These are phyloP conservation scores for Gibbula magus DNA, from an alignment of 2,888 invertebrate species.

Conservation along the genomic window DNA sequence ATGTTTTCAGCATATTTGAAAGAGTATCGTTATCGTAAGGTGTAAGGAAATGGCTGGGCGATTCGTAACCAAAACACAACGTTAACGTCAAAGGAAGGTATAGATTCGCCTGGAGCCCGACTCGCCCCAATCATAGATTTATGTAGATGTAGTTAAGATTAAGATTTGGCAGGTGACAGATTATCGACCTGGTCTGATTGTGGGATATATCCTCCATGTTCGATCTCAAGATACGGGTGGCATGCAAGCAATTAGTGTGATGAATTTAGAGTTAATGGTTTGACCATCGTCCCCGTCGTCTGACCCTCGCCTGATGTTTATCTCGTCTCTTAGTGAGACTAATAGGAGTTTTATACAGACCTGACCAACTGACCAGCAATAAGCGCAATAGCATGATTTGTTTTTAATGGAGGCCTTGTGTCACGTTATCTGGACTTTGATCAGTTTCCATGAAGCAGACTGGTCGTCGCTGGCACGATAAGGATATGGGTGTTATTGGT, in stretches of 20 bases:
- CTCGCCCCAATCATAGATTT: not conserved
- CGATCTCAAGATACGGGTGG: not conserved
- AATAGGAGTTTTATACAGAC: not conserved
- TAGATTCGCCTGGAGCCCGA: no score
- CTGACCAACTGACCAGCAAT: not conserved
- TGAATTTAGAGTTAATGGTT: no score
- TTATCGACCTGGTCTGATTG: not conserved
- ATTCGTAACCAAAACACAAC: no score
- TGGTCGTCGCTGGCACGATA: no score
- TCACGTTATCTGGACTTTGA: not conserved
- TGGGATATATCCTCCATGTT: not conserved
- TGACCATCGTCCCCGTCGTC: no score
- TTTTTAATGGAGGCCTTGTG: not conserved
- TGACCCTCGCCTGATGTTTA: not conserved
- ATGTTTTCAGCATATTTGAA: no score
- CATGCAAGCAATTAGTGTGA: not conserved
- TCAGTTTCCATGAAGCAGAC: no score
- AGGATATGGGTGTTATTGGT: no score
- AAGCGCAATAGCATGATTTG: not conserved
- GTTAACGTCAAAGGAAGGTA: no score
- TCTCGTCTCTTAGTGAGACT: not conserved
- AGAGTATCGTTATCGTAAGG: no score
- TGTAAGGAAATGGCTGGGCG: no score
- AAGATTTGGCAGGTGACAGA: slow-evolving; percentile 1
- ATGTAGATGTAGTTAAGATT: not conserved